Evolutionary conservation across 2,797 vertebrate species (phyloP).

Genomic region (Typhlichthys eigenmanni): DNA sequence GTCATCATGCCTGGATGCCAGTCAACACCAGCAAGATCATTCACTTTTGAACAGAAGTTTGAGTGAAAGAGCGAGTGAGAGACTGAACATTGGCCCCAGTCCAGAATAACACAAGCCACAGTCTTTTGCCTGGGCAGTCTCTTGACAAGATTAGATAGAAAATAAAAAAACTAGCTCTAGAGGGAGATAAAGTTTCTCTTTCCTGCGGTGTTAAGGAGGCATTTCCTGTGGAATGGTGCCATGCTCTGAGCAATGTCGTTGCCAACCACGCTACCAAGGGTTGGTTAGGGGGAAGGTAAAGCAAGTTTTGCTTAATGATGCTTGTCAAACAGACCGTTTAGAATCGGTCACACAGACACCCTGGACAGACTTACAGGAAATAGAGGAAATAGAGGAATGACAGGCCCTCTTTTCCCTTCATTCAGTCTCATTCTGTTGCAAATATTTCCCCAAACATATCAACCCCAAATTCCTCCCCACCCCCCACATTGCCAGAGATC

Average conservation of each 20-base stretch:
- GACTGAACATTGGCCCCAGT: slow-evolving; percentile 21
- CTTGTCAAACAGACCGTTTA: slow-evolving; percentile 5
- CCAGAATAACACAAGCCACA: slow-evolving; percentile 41
- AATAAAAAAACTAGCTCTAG: slow-evolving; percentile 38
- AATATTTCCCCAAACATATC: slow-evolving; percentile 4
- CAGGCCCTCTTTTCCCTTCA: slow-evolving; percentile 7
- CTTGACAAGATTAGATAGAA: slow-evolving; percentile 57
- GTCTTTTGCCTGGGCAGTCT: slow-evolving; percentile 31
- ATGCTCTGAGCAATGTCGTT: slow-evolving; percentile 14
- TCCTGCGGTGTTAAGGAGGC: slow-evolving; percentile 62
- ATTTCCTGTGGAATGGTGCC: slow-evolving; percentile 62
- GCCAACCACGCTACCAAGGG: slow-evolving; percentile 1
- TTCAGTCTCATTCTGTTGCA: slow-evolving; percentile 6
- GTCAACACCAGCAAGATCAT: slow-evolving; percentile 12
- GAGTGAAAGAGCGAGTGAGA: slow-evolving; percentile 1
- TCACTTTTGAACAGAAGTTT: slow-evolving; percentile 15
- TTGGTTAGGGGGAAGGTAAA: no score
- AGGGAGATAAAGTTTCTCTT: slow-evolving; percentile 47
- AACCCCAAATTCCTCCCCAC: no score
- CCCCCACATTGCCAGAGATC: no score
- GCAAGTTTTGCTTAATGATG: no score
- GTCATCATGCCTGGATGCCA: slow-evolving; percentile 39
- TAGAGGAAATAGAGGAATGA: no score
- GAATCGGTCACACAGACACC: slow-evolving; percentile 6
- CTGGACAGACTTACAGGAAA: slow-evolving; percentile 9